Evolutionary conservation across 2,888 invertebrate genomes (phyloP).

Genomic region (Athalia rosae): DNA sequence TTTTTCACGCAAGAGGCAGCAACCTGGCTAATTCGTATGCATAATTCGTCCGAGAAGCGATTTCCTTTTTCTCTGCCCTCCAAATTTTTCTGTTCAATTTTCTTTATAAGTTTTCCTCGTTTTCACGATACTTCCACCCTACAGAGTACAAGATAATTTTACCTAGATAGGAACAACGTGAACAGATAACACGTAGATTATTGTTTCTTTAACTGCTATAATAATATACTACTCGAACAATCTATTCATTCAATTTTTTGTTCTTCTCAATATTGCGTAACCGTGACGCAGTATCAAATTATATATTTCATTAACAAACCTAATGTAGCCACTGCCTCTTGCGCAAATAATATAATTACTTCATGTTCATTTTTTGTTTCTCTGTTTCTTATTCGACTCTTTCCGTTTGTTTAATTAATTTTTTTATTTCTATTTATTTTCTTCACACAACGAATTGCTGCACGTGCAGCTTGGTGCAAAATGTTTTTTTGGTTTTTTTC

Average conservation of each 20-base stretch:
- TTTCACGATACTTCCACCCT: not conserved
- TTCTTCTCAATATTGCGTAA: no score
- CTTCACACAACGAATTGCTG: slow-evolving; percentile 32
- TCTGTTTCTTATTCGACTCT: not conserved
- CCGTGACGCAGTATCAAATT: no score
- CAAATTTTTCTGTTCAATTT: not conserved
- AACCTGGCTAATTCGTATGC: not conserved
- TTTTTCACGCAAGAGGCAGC: slow-evolving; percentile 35
- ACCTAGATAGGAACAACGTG: no score
- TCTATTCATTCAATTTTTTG: no score
- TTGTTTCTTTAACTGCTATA: no score
- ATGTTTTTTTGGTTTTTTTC: not conserved
- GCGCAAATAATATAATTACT: slow-evolving; percentile 9
- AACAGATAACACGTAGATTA: no score
- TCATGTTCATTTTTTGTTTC: not conserved
- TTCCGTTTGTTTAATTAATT: not conserved
- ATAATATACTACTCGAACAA: no score
- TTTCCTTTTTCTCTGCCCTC: no score
- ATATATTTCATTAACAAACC: no score
- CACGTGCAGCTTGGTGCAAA: slow-evolving; percentile 37
- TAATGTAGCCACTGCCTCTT: slow-evolving; percentile 18
- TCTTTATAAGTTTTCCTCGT: no score
- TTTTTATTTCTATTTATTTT: not conserved
- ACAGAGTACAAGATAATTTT: no score
- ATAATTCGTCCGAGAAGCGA: no score